These are phyloP conservation scores for Lasioglossum lativentre DNA, from an alignment of 2,888 invertebrate species.

Conservation along the genomic window DNA sequence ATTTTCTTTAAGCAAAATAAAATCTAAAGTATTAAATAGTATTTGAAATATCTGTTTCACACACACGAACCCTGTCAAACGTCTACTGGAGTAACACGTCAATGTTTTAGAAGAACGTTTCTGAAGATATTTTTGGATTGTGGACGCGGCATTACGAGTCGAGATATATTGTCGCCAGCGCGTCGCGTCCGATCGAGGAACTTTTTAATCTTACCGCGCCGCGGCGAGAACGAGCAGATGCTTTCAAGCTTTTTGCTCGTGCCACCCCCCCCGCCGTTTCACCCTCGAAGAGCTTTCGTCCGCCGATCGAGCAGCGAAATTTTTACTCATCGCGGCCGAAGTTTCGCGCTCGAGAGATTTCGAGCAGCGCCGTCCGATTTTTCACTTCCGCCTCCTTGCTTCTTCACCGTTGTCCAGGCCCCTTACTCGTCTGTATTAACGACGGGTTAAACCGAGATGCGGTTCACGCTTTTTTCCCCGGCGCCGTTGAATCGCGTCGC, in stretches of 20 bases:
- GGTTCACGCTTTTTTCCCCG: constrained; percentile 7
- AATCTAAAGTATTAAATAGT: too few species aligned
- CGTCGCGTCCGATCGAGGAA: constrained; percentile 51
- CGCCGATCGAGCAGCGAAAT: constrained; percentile 36
- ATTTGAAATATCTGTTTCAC: too few species aligned
- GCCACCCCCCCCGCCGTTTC: constrained; percentile 15
- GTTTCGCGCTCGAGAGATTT: constrained; percentile 41
- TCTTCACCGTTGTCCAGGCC: background rate
- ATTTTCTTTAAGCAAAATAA: too few species aligned
- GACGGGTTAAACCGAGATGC: constrained; percentile 35
- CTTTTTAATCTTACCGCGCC: constrained; percentile 62
- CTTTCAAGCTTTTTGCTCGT: constrained; percentile 59
- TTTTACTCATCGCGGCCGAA: constrained; percentile 34
- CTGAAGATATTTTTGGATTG: background rate
- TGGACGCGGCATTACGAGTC: constrained; percentile 2
- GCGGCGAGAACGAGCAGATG: constrained; percentile 63
- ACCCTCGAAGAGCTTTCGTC: constrained; percentile 16
- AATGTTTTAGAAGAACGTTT: background rate
- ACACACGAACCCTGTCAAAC: too few species aligned
- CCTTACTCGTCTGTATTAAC: constrained; percentile 32
- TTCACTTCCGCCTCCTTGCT: background rate
- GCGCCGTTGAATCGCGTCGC: constrained; percentile 11
- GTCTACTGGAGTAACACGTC: background rate
- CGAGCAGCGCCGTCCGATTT: constrained; percentile 37
- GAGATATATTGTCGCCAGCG: constrained; percentile 61